These are phyloP conservation scores for Uloborus plumipes DNA, from an alignment of 2,888 invertebrate genomes.

Conservation along the genomic window DNA sequence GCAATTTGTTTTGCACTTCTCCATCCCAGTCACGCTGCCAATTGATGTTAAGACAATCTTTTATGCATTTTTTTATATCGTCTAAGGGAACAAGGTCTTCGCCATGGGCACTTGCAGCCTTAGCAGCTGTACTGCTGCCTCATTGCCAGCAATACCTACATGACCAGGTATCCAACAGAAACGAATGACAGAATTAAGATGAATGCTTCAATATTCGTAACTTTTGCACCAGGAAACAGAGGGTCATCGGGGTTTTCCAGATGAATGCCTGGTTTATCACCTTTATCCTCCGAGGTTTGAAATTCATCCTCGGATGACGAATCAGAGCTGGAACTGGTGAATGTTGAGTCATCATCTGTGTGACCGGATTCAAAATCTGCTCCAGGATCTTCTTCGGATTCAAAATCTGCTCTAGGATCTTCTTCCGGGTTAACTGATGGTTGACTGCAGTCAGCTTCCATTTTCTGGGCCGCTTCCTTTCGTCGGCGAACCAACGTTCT, in stretches of 20 bases:
- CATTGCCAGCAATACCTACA: no score
- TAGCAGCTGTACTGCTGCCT: no score
- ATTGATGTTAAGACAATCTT: no score
- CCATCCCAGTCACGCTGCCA: no score
- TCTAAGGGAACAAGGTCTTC: no score
- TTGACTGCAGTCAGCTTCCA: not conserved
- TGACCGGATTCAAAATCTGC: not conserved
- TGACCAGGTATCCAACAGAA: no score
- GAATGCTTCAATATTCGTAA: not conserved
- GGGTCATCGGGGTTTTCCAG: not conserved
- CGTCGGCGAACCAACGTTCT: conserved; percentile 5
- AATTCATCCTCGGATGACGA: conserved; percentile 6
- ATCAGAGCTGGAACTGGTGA: not conserved
- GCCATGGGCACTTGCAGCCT: no score
- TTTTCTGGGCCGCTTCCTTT: not conserved
- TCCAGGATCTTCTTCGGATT: not conserved
- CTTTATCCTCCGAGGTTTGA: not conserved
- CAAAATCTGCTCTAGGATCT: not conserved
- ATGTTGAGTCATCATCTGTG: not conserved
- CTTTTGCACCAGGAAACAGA: not conserved
- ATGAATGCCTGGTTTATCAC: not conserved
- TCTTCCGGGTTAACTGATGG: not conserved
- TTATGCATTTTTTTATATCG: no score
- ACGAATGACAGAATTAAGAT: conserved; percentile 9
- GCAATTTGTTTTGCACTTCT: no score